A percentile compares a stretch with the other conserved stretches of the same genome.
Evolutionary conservation across 2,797 vertebrate genomes (phyloP).

Genomic region (Sebastes baramenuke): DNA sequence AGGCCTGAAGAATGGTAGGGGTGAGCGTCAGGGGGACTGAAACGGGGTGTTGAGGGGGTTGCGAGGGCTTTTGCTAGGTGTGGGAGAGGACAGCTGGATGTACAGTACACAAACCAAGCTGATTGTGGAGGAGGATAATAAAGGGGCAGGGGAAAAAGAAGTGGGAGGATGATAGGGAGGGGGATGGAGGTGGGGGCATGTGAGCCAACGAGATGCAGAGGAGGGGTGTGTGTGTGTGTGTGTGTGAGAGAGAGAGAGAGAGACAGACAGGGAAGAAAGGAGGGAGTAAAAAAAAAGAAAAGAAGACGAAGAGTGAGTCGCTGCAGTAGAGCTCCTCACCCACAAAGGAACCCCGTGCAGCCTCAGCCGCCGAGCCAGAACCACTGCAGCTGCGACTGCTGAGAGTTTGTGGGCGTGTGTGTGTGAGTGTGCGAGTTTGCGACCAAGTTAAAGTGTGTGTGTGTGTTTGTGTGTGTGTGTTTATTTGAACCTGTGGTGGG

Average conservation of each 20-base stretch:
- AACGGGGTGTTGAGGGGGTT: not conserved
- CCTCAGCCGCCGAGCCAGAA: constrained; percentile 55
- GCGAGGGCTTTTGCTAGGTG: not conserved
- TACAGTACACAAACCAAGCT: constrained; percentile 42
- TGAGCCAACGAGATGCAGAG: not conserved
- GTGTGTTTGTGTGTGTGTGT: constrained; percentile 11
- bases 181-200: not conserved
- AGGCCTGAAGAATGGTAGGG: not conserved
- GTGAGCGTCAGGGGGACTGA: not conserved
- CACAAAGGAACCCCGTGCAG: constrained; percentile 65
- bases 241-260: not conserved
- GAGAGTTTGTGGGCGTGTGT: constrained; percentile 12
- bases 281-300: not conserved
- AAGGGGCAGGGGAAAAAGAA: constrained; percentile 31
- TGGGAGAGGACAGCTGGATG: constrained; percentile 60
- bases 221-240: not conserved
- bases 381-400: constrained; percentile 54
- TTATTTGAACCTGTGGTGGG: constrained; percentile 41
- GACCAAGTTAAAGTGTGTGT: constrained; percentile 9
- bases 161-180: constrained; percentile 13
- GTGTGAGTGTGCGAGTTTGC: constrained; percentile 7
- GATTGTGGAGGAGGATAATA: constrained; percentile 52
- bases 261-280: constrained; percentile 15
- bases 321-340: constrained; percentile 58
- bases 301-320: constrained; percentile 20